phyloP scores from a whole-genome alignment of 2,113 vertebrate species.

The Tursiops truncatus region DNA sequence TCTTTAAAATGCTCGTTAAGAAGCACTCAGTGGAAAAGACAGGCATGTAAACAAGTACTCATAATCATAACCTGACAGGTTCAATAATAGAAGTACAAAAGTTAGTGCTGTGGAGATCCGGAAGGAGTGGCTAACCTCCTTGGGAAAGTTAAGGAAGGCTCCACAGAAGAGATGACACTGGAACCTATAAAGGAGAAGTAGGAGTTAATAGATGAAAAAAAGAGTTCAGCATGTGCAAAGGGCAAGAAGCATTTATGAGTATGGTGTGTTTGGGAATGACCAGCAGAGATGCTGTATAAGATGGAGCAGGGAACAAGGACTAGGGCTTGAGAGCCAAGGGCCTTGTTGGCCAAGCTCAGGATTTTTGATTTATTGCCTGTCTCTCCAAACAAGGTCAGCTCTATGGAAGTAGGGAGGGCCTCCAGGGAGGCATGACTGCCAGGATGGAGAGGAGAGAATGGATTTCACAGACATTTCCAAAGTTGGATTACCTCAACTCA shows the following conservation, averaged over 20 bases:
- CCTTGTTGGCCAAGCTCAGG: neutral
- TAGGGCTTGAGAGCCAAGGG: neutral
- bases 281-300: neutral
- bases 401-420: neutral
- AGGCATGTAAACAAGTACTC: neutral
- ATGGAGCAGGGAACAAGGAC: neutral
- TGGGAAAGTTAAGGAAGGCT: neutral
- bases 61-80: neutral
- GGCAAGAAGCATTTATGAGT: neutral
- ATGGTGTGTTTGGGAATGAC: neutral
- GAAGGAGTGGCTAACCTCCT: neutral
- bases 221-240: neutral
- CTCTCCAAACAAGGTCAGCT: neutral
- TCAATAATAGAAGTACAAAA: neutral
- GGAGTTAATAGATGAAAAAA: neutral
- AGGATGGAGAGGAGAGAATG: neutral
- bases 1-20: neutral
- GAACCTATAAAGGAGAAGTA: neutral
- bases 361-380: neutral
- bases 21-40: neutral
- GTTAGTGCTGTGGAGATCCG: neutral
- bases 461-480: neutral
- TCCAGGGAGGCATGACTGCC: neutral
- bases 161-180: neutral
- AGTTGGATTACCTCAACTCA: neutral